phyloP scores from a whole-genome alignment of 2,888 invertebrate genomes.

The Adela reaumurella region DNA sequence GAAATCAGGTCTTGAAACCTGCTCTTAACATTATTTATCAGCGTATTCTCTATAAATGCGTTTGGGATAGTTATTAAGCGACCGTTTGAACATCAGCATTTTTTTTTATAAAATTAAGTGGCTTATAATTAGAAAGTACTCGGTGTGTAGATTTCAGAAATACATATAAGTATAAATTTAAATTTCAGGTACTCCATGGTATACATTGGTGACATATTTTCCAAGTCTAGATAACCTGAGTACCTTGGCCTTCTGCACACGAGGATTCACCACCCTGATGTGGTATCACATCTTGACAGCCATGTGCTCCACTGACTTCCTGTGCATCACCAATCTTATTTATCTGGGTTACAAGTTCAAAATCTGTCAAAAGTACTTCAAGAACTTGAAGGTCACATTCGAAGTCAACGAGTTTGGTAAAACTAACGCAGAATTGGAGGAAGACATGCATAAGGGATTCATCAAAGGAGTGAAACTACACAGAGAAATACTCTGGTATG shows the following conservation, averaged over 20 bases:
- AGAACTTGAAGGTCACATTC: not conserved
- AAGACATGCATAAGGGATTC: not conserved
- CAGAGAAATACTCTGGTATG: not conserved
- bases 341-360: not conserved
- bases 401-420: not conserved
- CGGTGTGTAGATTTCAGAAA: no score
- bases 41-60: no score
- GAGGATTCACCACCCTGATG: not conserved
- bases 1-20: no score
- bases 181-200: not conserved
- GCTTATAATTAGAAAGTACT: no score
- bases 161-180: no score
- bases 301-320: not conserved
- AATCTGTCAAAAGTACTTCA: not conserved
- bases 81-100: no score
- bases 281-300: not conserved
- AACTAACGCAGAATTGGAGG: not conserved
- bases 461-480: not conserved
- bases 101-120: no score
- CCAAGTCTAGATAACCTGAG: not conserved
- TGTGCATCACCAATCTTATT: not conserved
- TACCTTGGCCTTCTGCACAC: not conserved
- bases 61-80: no score
- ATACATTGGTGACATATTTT: not conserved
- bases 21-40: no score